Conservation (phyloP, 2,888 invertebrate genomes). For the Aproaerema taeniolella region DNA sequence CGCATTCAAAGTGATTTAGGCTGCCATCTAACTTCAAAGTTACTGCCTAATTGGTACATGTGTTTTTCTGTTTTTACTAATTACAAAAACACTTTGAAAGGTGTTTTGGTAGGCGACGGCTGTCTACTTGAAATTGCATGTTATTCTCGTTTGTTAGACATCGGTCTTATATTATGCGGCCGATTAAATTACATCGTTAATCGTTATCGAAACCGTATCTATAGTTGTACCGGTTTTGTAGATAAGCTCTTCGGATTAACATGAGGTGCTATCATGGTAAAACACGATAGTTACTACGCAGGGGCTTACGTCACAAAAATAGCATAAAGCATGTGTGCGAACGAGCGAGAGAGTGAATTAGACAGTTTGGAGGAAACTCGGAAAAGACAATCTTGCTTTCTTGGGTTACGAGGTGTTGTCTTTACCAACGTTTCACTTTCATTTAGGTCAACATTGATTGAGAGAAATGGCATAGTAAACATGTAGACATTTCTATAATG, state of each 20-base stretch:
- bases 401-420: slow-evolving; percentile 6
- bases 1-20: too few relatives aligned
- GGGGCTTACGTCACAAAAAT: too few relatives aligned
- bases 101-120: too few relatives aligned
- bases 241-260: slow-evolving; percentile 16
- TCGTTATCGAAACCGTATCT: slow-evolving; percentile 20
- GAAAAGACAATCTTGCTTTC: too few relatives aligned
- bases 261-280: slow-evolving; percentile 16
- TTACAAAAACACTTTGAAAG: too few relatives aligned
- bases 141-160: background rate
- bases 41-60: too few relatives aligned
- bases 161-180: background rate
- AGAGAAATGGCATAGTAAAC: background rate
- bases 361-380: too few relatives aligned
- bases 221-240: slow-evolving; percentile 12
- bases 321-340: too few relatives aligned
- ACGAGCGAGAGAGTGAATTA: too few relatives aligned
- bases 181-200: slow-evolving; percentile 12
- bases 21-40: too few relatives aligned
- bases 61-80: too few relatives aligned
- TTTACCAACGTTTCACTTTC: slow-evolving; percentile 2
- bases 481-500: background rate
- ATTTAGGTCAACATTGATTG: slow-evolving; percentile 4
- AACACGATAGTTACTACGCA: too few relatives aligned
- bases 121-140: background rate